These are phyloP conservation scores for Fratercula arctica DNA, from an alignment of 2,797 vertebrate genomes.

Conservation along the genomic window DNA sequence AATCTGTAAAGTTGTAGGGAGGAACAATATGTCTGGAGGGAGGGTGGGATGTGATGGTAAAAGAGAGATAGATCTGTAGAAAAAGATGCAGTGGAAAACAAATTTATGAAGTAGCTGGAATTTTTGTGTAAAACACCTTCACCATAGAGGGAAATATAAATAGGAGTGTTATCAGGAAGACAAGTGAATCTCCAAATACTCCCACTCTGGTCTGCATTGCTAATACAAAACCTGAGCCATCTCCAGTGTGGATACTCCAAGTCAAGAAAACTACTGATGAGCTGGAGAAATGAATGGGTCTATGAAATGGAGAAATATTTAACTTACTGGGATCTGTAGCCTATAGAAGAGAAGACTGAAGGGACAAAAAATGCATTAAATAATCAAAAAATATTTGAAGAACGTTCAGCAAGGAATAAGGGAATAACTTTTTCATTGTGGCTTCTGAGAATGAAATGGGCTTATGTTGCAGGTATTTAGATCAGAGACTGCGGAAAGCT, in stretches of 20 bases:
- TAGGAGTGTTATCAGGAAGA: neutral
- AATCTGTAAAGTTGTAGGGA: neutral
- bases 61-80: neutral
- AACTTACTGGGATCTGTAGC: neutral
- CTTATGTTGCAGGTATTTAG: neutral
- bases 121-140: neutral
- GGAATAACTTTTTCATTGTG: neutral
- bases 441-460: neutral
- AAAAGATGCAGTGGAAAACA: neutral
- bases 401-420: neutral
- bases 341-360: neutral
- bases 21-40: neutral
- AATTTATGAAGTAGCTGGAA: neutral
- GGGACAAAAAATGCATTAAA: neutral
- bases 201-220: neutral
- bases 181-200: neutral
- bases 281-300: neutral
- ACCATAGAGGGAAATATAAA: neutral
- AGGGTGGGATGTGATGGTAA: neutral
- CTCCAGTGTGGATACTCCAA: neutral
- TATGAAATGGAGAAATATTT: neutral
- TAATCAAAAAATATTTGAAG: neutral
- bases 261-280: neutral
- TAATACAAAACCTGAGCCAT: neutral
- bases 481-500: neutral